phyloP scores from a whole-genome alignment of 2,888 invertebrate genomes.

The Atethmia centrago region DNA sequence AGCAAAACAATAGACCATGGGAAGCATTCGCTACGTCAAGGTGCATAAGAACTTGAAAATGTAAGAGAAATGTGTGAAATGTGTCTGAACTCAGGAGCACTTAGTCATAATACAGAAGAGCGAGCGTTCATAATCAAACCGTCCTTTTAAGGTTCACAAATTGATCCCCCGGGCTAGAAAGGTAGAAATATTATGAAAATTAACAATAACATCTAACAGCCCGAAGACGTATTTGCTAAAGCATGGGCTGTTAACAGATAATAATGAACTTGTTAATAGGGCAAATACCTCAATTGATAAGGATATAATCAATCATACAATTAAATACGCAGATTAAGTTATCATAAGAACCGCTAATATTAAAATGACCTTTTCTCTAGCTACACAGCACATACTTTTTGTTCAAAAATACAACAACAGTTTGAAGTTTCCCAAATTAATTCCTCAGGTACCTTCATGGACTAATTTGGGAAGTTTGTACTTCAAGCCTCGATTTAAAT shows the following conservation, averaged over 20 bases:
- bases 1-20: slow-evolving; percentile 20
- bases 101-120: slow-evolving; percentile 48
- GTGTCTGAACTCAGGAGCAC: slow-evolving; percentile 40
- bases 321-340: slow-evolving; percentile 6
- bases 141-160: slow-evolving; percentile 56
- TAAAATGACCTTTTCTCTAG: not conserved
- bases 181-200: slow-evolving; percentile 28
- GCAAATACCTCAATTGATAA: slow-evolving; percentile 19
- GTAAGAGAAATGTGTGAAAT: slow-evolving; percentile 10
- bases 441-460: not conserved
- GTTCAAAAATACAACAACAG: not conserved
- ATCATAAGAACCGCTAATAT: not conserved
- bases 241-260: slow-evolving; percentile 4
- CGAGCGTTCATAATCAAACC: slow-evolving; percentile 49
- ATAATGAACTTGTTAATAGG: slow-evolving; percentile 17
- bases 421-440: slow-evolving; percentile 11
- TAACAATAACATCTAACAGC: slow-evolving; percentile 29
- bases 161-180: slow-evolving; percentile 46
- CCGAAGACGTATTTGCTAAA: slow-evolving; percentile 19
- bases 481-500: slow-evolving; percentile 17
- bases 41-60: slow-evolving; percentile 19
- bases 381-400: not conserved
- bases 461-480: slow-evolving; percentile 16
- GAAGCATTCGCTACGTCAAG: slow-evolving; percentile 27
- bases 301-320: not conserved